phyloP scores from a whole-genome alignment of 2,797 vertebrate species.

The Clarias pachynema region DNA sequence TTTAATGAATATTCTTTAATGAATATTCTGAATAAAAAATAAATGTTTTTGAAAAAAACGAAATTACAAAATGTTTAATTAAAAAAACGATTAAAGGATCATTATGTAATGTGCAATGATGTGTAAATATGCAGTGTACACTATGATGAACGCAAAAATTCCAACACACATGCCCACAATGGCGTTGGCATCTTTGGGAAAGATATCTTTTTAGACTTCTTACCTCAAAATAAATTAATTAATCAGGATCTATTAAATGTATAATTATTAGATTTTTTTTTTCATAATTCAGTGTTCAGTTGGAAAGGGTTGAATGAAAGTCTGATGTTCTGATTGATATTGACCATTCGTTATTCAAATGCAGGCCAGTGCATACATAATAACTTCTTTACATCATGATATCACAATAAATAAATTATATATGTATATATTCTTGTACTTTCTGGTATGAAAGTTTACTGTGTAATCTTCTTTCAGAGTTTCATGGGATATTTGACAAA shows the following conservation, averaged over 20 bases:
- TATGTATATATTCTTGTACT: background rate
- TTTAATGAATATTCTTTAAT: too few relatives aligned
- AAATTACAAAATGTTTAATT: too few relatives aligned
- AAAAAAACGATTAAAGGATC: too few relatives aligned
- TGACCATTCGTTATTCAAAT: background rate
- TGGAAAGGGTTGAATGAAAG: background rate
- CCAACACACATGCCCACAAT: background rate
- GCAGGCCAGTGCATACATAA: background rate
- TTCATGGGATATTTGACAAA: conserved; percentile 9
- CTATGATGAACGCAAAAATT: background rate
- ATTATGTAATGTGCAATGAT: too few relatives aligned
- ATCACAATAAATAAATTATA: background rate
- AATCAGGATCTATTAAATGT: background rate
- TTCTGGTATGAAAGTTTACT: background rate
- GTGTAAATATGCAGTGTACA: background rate
- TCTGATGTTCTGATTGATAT: background rate
- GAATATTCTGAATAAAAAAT: too few relatives aligned
- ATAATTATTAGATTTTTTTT: background rate
- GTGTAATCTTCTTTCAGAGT: conserved; percentile 6
- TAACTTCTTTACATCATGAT: too few relatives aligned
- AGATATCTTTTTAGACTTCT: background rate
- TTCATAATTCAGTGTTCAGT: background rate
- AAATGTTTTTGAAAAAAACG: too few relatives aligned
- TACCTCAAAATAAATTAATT: background rate
- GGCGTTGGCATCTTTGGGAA: background rate